phyloP scores from a whole-genome alignment of 2,113 vertebrate species.

The Corynorhinus townsendii region DNA sequence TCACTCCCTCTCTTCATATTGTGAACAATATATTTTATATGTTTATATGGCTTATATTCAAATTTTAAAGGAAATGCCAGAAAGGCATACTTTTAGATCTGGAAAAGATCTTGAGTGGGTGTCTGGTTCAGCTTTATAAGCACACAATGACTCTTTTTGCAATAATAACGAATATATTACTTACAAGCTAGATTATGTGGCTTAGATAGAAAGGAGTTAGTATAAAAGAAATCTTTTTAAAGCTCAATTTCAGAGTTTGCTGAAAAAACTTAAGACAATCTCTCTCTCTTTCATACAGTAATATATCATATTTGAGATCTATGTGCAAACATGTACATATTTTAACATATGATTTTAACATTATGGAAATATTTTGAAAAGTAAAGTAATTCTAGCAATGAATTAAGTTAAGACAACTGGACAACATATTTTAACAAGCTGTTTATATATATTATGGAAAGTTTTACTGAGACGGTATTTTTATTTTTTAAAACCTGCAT shows the following conservation, averaged over 20 bases:
- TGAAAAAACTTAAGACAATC: neutral
- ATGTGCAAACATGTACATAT: neutral
- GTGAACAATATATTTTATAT: neutral
- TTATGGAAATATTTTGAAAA: slow-evolving; percentile 47
- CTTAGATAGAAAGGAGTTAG: neutral
- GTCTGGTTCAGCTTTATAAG: neutral
- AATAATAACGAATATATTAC: neutral
- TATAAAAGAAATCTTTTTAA: neutral
- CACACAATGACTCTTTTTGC: neutral
- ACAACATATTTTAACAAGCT: slow-evolving; percentile 26
- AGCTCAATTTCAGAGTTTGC: neutral
- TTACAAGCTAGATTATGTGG: neutral
- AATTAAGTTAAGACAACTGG: neutral
- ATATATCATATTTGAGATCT: neutral
- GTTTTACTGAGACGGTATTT: neutral
- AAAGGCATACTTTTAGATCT: neutral
- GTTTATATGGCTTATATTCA: neutral
- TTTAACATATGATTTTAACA: neutral
- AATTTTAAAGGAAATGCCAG: neutral
- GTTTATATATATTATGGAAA: slow-evolving; percentile 19
- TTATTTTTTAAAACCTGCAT: neutral
- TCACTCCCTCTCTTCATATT: neutral
- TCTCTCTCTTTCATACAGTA: neutral
- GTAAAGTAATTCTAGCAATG: slow-evolving; percentile 38
- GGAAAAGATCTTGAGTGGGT: neutral